Evolutionary conservation across 2,113 vertebrate genomes (phyloP), one percentile per base, ranked within the genome.

Genomic region (Poeciliopsis prolifica): DNA sequence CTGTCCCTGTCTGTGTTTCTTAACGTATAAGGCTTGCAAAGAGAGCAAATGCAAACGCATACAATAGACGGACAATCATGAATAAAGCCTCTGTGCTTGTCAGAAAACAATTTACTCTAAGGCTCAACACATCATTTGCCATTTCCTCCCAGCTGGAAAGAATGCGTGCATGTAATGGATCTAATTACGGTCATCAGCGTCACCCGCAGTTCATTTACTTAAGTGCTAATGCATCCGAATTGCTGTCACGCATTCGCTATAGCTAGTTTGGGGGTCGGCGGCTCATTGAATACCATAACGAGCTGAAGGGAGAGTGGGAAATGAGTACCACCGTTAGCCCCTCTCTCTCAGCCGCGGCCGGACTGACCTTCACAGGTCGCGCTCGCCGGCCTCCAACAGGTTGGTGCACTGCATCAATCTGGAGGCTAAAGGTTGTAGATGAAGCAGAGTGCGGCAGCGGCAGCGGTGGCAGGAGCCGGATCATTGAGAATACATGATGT

Each of bases 121-220:
- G 74, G 65, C 69, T 72, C 83, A 79, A 87, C 51, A 70, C 26
- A 81, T 69, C 67, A 78, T 80, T 89, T 84, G 71, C 81, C 63
- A 78, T 40, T 68, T 82, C 85, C 66, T 82, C 84, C 77, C 68
- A 15, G 70, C 26, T 1, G 80, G 72, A 65, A 89, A 83, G 80
- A 87, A 78, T 68, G 67, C 71, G 69, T 48, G 71, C 73, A 73
- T 66, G 65, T 82, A 83, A 85, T 77, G 54, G 70, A 37, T 82
- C 77, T 86, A 79, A 91, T 90, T 79, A 89, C 78, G 28, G 42
- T 77, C 79, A 82, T 87, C 88, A 85, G 79, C 68, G 33, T 78
- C 80, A 80, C 86, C 88, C 84, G 75, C 81, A 78, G 75, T 86
- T 89, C 83, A 89, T 48, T 92, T 89, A 92, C 82, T 77, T 68